Evolutionary conservation across 1,140 invertebrate species (phyloP), one percentile per base, ranked within the genome.

Genomic region (Magallana ariakensis): DNA sequence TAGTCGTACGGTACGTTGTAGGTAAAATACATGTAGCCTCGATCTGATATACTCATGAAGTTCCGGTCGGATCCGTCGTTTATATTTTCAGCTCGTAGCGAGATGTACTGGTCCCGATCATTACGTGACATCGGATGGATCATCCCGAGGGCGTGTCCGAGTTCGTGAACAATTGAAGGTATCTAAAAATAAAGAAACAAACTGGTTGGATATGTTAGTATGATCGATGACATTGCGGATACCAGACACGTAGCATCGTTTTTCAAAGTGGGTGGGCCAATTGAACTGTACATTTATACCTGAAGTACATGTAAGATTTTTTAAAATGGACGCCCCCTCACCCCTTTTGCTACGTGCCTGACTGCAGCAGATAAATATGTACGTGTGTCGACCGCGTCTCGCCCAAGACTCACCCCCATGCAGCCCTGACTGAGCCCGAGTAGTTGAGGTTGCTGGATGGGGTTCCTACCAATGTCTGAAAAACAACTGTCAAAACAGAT

Each of bases 11-110:
- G 87, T 11, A 95, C 94, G 22, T 92, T 93, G 58, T 87, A 84
- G 13, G 95, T 91, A 86, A 93, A 93, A 85, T 95, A 94, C 22
- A 95, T 93, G 7, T 92, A 86, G 19, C 92, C 91, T 57, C 85
- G 88, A 84, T 91, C 91, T 7, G 88, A 89, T 75, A 94, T 95
- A 66, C 95, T 95, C 16, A 94, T 85, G 89, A 96, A 96, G 86
- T 96, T 95, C 22, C 93, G 91, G 15, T 94, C 91, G 91, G 94
- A 92, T 26, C 90, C 91, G 3, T 85, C 75, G 19, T 95, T 92
- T 19, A 97, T 97, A 90, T 97, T 97, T 3, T 96, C 92, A 95
- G 95, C 96, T 66, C 95, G 92, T 57, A 97, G 96, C 2, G 90
- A 93, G 10, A 97, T 95, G 91, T 95, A 97, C 0, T 96, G 92